These are phyloP conservation scores for Metellina segmentata DNA, from an alignment of 2,888 invertebrate genomes.

Conservation along the genomic window DNA sequence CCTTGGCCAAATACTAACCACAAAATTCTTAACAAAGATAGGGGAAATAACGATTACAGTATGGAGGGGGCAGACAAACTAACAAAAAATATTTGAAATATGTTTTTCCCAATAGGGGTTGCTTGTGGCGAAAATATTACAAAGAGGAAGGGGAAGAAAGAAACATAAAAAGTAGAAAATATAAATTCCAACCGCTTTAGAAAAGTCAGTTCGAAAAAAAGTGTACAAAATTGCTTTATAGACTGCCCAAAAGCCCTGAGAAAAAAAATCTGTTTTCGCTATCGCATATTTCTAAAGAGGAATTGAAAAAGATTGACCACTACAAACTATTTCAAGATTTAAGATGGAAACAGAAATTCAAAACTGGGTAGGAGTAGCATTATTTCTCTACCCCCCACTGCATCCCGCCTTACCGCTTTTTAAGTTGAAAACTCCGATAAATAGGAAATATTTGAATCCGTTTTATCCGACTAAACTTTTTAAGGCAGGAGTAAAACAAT, in stretches of 20 bases:
- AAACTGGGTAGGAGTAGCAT: slow-evolving; percentile 24
- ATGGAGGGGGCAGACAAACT: background rate
- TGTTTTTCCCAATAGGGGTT: background rate
- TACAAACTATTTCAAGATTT: slow-evolving; percentile 58
- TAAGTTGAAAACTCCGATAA: slow-evolving; percentile 44
- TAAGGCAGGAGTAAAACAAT: slow-evolving; percentile 37
- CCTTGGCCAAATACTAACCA: background rate
- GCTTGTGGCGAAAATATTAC: slow-evolving; percentile 17
- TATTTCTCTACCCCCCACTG: slow-evolving; percentile 8
- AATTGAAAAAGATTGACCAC: slow-evolving; percentile 71
- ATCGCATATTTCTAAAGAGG: slow-evolving; percentile 55
- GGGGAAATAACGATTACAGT: background rate
- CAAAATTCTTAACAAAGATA: background rate
- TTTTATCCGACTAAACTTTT: slow-evolving; percentile 38
- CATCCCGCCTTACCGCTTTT: slow-evolving; percentile 6
- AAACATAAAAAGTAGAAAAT: slow-evolving; percentile 25
- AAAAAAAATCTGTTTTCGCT: slow-evolving; percentile 56
- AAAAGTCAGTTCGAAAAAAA: slow-evolving; percentile 51
- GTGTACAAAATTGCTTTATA: slow-evolving; percentile 55
- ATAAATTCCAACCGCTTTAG: slow-evolving; percentile 48
- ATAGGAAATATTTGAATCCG: slow-evolving; percentile 47
- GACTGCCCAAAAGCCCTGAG: slow-evolving; percentile 29
- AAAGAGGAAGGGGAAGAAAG: slow-evolving; percentile 11
- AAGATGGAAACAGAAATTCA: slow-evolving; percentile 46
- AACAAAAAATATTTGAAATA: slow-evolving; percentile 30